Evolutionary conservation across 2,797 vertebrate genomes (phyloP).

Genomic region (Nothura maculosa): DNA sequence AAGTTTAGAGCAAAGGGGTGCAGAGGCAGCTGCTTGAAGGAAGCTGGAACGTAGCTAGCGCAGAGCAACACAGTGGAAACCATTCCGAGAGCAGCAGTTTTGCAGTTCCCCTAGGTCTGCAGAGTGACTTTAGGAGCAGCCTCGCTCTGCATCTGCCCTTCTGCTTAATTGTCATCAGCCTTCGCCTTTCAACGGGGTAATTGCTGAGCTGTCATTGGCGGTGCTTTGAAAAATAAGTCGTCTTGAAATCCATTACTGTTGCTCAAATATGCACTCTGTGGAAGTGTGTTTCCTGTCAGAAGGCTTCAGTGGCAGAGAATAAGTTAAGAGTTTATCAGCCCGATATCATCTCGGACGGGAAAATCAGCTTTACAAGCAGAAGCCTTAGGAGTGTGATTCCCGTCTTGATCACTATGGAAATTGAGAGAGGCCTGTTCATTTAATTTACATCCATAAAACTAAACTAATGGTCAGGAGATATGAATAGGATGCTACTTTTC

Average conservation of each 20-base stretch:
- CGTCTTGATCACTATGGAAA: neutral
- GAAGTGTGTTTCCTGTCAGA: conserved; percentile 14
- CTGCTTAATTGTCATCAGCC: conserved; percentile 50
- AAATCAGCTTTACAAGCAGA: conserved; percentile 1
- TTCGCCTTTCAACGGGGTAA: conserved; percentile 36
- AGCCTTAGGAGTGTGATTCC: neutral
- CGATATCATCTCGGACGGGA: conserved; percentile 1
- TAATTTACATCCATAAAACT: neutral
- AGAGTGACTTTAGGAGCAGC: conserved; percentile 25
- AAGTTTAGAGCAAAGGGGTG: neutral
- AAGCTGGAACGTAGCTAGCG: neutral
- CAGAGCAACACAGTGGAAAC: neutral
- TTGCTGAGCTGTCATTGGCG: conserved; percentile 33
- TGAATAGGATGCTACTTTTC: neutral
- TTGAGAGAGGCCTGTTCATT: neutral
- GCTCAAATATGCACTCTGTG: neutral
- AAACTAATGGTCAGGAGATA: neutral
- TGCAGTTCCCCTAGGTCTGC: neutral
- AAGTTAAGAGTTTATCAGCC: conserved; percentile 11
- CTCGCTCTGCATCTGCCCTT: conserved; percentile 29
- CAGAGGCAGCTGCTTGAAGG: neutral
- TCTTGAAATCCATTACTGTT: conserved; percentile 39
- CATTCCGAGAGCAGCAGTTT: neutral
- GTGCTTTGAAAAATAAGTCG: conserved; percentile 55
- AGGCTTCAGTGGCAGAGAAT: neutral